Percentiles rank a stretch among this genome's conserved stretches.
Evolutionary conservation across 1,140 invertebrate genomes (phyloP).

Genomic region (Megathymus violae): DNA sequence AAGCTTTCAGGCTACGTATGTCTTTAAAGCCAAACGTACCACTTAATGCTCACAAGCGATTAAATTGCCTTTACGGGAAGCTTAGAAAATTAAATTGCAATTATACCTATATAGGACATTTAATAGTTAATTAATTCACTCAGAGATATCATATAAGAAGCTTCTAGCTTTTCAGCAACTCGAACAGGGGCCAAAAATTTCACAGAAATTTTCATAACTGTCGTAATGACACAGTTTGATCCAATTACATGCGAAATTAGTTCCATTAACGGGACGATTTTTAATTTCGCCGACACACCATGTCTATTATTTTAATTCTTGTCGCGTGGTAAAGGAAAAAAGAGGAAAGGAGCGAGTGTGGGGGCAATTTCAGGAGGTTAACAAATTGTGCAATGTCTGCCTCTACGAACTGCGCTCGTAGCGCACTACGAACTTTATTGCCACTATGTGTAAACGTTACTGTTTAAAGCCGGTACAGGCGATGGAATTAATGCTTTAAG

Average conservation of each 20-base stretch:
- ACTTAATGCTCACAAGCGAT: not conserved
- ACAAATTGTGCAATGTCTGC: constrained; percentile 75
- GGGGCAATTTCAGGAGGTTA: constrained; percentile 74
- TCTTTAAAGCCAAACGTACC: constrained; percentile 4
- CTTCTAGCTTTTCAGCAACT: not conserved
- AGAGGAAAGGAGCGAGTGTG: constrained; percentile 40
- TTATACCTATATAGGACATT: no score
- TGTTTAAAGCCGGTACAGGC: constrained; percentile 46
- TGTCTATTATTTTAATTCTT: constrained; percentile 50
- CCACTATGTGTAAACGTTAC: constrained; percentile 60
- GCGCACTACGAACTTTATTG: constrained; percentile 67
- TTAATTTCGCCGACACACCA: constrained; percentile 43
- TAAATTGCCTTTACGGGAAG: constrained; percentile 1
- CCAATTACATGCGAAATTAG: constrained; percentile 50
- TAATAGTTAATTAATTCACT: no score
- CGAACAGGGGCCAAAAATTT: constrained; percentile 31
- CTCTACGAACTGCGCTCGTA: constrained; percentile 52
- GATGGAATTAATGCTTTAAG: constrained; percentile 23
- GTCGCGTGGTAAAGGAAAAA: constrained; percentile 42
- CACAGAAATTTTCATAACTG: constrained; percentile 31
- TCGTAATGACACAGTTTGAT: constrained; percentile 36
- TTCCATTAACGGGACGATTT: constrained; percentile 42
- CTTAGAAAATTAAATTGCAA: constrained; percentile 6
- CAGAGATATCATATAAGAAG: no score
- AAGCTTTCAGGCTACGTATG: constrained; percentile 46